Evolutionary conservation across 30 jellyfish, hydroid and myxozoan genomes (phyloP), one percentile per base, ranked within the genome.

Genomic region (Aurelia coerulea): DNA sequence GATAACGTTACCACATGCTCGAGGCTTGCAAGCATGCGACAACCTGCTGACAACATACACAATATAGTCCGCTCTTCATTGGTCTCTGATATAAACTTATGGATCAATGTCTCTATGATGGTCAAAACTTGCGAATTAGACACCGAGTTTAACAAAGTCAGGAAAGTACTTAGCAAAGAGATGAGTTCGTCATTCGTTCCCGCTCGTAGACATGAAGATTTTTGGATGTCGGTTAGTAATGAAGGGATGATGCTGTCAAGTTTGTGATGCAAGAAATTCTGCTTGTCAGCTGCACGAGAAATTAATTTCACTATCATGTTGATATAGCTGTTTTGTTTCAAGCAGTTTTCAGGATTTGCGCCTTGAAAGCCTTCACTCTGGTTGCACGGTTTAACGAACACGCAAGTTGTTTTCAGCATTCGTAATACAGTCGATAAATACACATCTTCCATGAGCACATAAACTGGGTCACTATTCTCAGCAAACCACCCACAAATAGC

Each of bases 11-110:
- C 84, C 80, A 91, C 54, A 18, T 85, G 92, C 59, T 78, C 96
- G 1, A 83, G 72, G 68, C 82, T 80, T n/a, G 97, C 97, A 52
- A 91, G 60, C 1, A 89, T 84, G 5, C 95, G 92, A 52, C 91
- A 84, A 2, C 89, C 95, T 2, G 97, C 92, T 0, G 97, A 84
- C n/a, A 91, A 69, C 33, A 77, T 63, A 70, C 80, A 34, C 58
- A 91, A 50, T 4, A 91, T 81, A 11, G 88, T 60, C 75, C 59
- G 35, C 37, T 54, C 89, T 74, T 86, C 19, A 35, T 62, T 81
- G 46, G 96, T 66, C 68, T 76, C 83, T 11, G 83, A 50, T 65
- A 91, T 62, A 46, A 60, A 85, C 14, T 14, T 29, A 17, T 84
- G 67, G 11, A 91, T 67, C 14, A 72, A 79, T 52, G 66, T 46